phyloP scores from a whole-genome alignment of 1,140 invertebrate genomes.

The Calosoma granatense region DNA sequence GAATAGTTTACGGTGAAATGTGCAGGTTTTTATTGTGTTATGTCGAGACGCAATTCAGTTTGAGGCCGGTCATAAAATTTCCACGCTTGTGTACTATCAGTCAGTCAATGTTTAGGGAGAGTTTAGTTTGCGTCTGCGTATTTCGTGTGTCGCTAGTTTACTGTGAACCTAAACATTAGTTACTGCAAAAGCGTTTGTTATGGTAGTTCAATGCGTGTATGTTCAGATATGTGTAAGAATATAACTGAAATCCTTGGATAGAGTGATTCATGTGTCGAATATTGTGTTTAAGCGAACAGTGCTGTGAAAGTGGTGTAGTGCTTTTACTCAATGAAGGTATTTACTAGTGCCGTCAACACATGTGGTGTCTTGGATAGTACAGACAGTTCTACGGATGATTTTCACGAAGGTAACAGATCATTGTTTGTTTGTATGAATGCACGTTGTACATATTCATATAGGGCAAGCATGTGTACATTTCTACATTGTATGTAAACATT shows the following conservation, averaged over 20 bases:
- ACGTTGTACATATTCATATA: too few species aligned
- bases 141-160: background rate
- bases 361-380: background rate
- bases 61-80: too few species aligned
- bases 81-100: too few species aligned
- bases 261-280: too few species aligned
- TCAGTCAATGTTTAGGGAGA: background rate
- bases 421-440: too few species aligned
- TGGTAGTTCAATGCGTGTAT: background rate
- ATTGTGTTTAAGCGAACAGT: background rate
- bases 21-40: too few species aligned
- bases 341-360: background rate
- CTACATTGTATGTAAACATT: constrained; percentile 4
- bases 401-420: too few species aligned
- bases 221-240: background rate
- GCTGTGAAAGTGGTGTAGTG: background rate
- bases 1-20: too few species aligned
- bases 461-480: too few species aligned
- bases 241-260: background rate
- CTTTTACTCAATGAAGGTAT: background rate
- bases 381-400: too few species aligned
- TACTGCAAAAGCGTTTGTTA: background rate
- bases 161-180: constrained; percentile 5
- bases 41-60: too few species aligned
- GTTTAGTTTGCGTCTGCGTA: background rate